Percentiles rank a stretch among this genome's conserved stretches.
Evolutionary conservation across 2,888 invertebrate species (phyloP).

Genomic region (Campoplex capitator): DNA sequence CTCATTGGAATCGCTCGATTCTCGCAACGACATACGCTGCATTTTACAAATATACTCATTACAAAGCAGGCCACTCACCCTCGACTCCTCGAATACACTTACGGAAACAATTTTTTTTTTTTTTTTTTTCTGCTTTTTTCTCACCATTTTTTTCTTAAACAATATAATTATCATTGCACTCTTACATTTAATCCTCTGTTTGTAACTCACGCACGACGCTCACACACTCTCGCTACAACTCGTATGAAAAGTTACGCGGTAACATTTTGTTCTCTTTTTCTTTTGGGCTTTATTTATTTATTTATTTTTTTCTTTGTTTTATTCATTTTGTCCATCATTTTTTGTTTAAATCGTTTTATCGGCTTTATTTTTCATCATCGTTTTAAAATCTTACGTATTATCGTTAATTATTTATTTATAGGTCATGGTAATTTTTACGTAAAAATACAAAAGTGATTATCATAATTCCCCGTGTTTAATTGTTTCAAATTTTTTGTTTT

Average conservation of each 20-base stretch:
- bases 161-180: conserved; percentile 67
- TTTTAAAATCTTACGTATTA: conserved; percentile 71
- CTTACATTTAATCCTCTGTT: conserved; percentile 43
- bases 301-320: conserved; percentile 50
- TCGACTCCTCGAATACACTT: conserved; percentile 59
- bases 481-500: conserved; percentile 65
- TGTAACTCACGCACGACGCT: conserved; percentile 63
- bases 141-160: conserved; percentile 52
- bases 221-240: conserved; percentile 68
- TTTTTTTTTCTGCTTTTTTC: conserved; percentile 29
- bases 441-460: conserved; percentile 81
- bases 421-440: conserved; percentile 72
- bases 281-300: too few species aligned
- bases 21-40: conserved; percentile 41
- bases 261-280: conserved; percentile 69
- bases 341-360: conserved; percentile 68
- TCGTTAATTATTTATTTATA: conserved; percentile 69
- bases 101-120: conserved; percentile 50
- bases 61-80: conserved; percentile 67
- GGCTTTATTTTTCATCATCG: conserved; percentile 59
- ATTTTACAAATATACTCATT: conserved; percentile 65
- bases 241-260: conserved; percentile 80
- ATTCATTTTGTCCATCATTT: not conserved
- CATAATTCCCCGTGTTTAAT: conserved; percentile 75
- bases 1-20: conserved; percentile 56